Evolutionary conservation across 1,140 invertebrate species (phyloP), one percentile per base, ranked within the genome.

Genomic region (Papilio polytes): DNA sequence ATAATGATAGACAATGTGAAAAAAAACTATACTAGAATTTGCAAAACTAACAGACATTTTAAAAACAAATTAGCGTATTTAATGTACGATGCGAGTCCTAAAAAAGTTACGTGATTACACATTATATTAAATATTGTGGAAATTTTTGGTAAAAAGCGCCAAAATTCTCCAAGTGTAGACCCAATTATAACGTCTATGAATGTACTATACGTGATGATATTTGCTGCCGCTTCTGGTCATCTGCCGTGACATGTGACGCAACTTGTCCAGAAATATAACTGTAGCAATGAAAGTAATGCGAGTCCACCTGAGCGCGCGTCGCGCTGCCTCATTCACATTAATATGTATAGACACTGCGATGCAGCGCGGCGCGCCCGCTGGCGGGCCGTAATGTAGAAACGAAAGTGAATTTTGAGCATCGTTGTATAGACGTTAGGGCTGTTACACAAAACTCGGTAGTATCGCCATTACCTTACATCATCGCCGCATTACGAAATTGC

Each of bases 341-440:
- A 31, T 2, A 31, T 70, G 15, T 70, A 36, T 1, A 31, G 15
- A 36, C 26, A 18, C 6, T 70, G 22, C 13, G 22, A 13, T 70
- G 63, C 63, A 36, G n/a, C 20, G 22, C 59, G 22, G 20, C 20
- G 59, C 59, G 59, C 8, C 56, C 48, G 48, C 48, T 18, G 48
- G 48, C 48, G 2, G 59, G 3, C 59, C 20, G 10, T 26, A 15
- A 31, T 0, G 63, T 70, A 15, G 63, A 31, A 70, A 31, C 26
- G 63, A 70, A 70, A 70, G 63, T 70, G 63, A 70, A 70, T 70
- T 70, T 70, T 36, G 63, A 70, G 26, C 63, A 70, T 70, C 63
- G 63, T 70, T 70, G 59, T 63, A 26, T 31, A 70, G 63, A 70
- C 26, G 26, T 70, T 70, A 70, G 63, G 63, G 63, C 26, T 70